These are phyloP conservation scores for Pardosa pseudoannulata DNA, from an alignment of 2,888 invertebrate genomes.

Conservation along the genomic window DNA sequence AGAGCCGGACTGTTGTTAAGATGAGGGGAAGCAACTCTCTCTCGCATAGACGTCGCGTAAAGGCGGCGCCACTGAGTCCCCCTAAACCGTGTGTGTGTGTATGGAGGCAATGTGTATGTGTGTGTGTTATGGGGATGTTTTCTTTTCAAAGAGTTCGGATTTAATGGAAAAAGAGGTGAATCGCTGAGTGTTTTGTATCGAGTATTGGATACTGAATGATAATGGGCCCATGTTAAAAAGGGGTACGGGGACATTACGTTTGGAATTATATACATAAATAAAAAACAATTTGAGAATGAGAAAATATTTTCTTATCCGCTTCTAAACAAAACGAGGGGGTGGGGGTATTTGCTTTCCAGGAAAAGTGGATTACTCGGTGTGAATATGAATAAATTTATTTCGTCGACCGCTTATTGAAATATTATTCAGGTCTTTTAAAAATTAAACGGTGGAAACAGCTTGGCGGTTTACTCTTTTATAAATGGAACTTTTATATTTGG, in stretches of 20 bases:
- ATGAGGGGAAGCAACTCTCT: background rate
- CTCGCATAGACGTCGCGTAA: background rate
- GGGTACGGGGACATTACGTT: background rate
- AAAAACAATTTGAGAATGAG: background rate
- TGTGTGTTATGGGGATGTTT: background rate
- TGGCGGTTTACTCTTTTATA: too few species aligned
- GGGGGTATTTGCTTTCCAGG: background rate
- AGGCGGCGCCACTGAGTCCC: background rate
- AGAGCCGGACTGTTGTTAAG: background rate
- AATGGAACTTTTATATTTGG: too few species aligned
- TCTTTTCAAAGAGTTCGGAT: background rate
- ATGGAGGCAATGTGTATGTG: background rate
- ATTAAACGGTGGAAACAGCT: too few species aligned
- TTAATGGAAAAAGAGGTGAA: background rate
- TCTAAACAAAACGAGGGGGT: background rate
- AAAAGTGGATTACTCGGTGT: background rate
- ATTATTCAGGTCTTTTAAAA: too few species aligned
- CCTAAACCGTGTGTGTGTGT: too few species aligned
- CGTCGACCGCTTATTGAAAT: too few species aligned
- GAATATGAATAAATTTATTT: too few species aligned
- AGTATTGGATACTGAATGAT: background rate
- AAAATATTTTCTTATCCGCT: background rate
- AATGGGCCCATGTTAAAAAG: background rate
- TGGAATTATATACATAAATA: background rate
- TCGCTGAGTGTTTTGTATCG: background rate